Evolutionary conservation across 2,888 invertebrate genomes (phyloP).

Genomic region (Eristalis tenax): DNA sequence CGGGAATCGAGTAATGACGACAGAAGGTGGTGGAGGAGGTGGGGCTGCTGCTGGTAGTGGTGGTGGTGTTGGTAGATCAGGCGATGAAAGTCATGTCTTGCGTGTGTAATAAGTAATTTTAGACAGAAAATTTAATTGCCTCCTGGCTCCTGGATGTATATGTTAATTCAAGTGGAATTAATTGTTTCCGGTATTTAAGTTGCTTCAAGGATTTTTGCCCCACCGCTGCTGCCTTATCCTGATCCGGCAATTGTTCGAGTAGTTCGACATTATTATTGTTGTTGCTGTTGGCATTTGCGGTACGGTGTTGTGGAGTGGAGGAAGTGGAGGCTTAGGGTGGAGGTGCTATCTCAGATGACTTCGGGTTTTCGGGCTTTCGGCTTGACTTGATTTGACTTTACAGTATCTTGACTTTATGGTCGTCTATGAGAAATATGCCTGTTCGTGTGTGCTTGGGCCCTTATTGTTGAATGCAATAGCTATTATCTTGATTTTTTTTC

Average conservation of each 20-base stretch:
- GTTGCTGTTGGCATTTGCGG: conserved; percentile 51
- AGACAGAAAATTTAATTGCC: conserved; percentile 75
- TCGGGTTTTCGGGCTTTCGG: conserved; percentile 62
- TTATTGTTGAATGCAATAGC: conserved; percentile 40
- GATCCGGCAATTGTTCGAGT: conserved; percentile 67
- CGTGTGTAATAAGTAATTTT: conserved; percentile 76
- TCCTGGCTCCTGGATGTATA: conserved; percentile 74
- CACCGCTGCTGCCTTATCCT: conserved; percentile 48
- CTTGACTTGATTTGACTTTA: conserved; percentile 65
- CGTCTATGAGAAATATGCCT: background rate
- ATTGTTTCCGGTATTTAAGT: conserved; percentile 81
- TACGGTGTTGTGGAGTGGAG: conserved; percentile 22
- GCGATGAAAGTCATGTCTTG: conserved; percentile 74
- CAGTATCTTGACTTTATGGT: conserved; percentile 60
- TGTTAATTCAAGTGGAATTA: conserved; percentile 81
- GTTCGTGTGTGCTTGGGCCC: conserved; percentile 7
- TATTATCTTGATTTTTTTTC: conserved; percentile 60
- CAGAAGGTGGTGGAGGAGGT: background rate
- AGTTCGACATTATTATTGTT: conserved; percentile 66
- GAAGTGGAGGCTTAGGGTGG: background rate
- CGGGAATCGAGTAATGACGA: background rate
- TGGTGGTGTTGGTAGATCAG: conserved; percentile 39
- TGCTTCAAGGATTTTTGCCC: conserved; percentile 75
- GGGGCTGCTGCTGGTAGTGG: background rate
- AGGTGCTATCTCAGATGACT: conserved; percentile 44